phyloP scores from a whole-genome alignment of 2,113 vertebrate species.

The Motacilla tschutschensis region DNA sequence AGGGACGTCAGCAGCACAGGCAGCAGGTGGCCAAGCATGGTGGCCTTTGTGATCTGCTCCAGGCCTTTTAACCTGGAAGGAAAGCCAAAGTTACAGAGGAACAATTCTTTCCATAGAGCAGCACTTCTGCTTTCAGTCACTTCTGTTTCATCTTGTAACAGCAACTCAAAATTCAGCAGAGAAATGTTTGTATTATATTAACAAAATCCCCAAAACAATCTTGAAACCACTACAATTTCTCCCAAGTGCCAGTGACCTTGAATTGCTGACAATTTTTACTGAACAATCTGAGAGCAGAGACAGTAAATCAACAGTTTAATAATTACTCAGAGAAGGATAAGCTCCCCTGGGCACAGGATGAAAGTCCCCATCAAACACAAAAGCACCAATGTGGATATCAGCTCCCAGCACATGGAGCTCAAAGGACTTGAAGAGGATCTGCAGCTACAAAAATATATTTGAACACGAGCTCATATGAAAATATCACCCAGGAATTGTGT shows the following conservation, averaged over 20 bases:
- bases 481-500: background rate
- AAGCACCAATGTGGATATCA: background rate
- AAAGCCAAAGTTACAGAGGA: background rate
- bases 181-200: background rate
- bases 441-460: background rate
- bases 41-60: slow-evolving; percentile 96
- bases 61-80: slow-evolving; percentile 89
- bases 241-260: background rate
- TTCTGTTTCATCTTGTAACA: background rate
- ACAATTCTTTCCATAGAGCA: background rate
- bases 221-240: background rate
- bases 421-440: background rate
- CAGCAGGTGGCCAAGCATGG: slow-evolving; percentile 94
- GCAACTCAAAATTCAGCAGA: background rate
- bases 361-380: background rate
- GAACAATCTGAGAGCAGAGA: background rate
- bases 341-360: background rate
- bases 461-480: background rate
- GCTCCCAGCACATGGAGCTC: background rate
- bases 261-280: background rate
- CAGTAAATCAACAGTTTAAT: slow-evolving; percentile 10
- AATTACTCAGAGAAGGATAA: slow-evolving; percentile 9
- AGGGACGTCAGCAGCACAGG: slow-evolving; percentile 92
- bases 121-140: background rate
- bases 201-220: background rate